Conservation (phyloP, 2,113 vertebrate genomes). For the Gorsachius goisagi region DNA sequence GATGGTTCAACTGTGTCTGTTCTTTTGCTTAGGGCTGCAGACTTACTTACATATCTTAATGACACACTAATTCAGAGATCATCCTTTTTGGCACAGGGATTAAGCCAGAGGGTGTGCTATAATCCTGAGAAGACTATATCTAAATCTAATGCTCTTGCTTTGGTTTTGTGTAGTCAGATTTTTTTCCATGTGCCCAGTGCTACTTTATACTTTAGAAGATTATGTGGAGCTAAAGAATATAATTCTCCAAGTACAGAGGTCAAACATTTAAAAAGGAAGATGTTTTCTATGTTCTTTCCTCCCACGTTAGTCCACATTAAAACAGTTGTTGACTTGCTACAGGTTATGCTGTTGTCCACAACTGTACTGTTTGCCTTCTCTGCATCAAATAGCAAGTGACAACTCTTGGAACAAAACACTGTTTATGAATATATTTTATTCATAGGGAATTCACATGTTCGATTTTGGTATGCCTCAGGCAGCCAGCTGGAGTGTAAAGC, state of each 20-base stretch:
- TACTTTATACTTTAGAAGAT: background rate
- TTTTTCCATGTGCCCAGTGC: background rate
- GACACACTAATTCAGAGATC: background rate
- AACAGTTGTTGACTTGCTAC: background rate
- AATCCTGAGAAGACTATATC: background rate
- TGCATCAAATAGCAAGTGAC: background rate
- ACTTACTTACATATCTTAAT: background rate
- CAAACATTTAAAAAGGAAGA: background rate
- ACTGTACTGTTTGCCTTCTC: background rate
- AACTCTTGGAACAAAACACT: slow-evolving; percentile 14
- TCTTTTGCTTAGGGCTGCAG: background rate
- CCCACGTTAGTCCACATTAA: background rate
- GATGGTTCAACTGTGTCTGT: background rate
- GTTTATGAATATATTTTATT: slow-evolving; percentile 46
- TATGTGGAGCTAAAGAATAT: background rate
- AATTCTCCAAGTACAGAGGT: background rate
- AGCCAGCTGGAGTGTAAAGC: slow-evolving; percentile 43
- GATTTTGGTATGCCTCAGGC: slow-evolving; percentile 38
- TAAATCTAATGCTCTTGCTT: background rate
- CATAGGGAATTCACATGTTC: slow-evolving; percentile 34
- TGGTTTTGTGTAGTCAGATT: background rate
- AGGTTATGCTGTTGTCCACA: background rate
- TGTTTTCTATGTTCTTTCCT: background rate
- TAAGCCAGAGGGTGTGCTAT: background rate
- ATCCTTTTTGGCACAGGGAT: background rate